Evolutionary conservation across 2,113 vertebrate genomes (phyloP).

Genomic region (Spilogale gracilis): DNA sequence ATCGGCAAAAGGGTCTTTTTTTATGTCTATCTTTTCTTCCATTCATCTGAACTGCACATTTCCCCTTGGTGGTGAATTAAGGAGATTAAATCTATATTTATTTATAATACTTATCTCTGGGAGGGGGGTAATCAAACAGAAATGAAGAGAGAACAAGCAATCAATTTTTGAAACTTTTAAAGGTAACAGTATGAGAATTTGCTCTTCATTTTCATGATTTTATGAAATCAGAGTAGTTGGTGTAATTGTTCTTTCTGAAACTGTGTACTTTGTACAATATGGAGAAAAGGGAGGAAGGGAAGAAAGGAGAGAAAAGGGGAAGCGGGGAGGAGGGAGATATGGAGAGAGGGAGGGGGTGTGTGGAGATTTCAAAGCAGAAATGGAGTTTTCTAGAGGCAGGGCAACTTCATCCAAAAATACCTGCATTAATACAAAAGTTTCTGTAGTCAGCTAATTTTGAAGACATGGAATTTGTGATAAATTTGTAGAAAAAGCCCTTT

Average conservation of each 20-base stretch:
- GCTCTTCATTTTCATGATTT: neutral
- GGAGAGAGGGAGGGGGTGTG: no score
- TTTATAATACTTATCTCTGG: conserved; percentile 83
- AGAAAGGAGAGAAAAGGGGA: no score
- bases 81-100: conserved; percentile 88
- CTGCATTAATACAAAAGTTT: neutral
- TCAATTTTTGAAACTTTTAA: neutral
- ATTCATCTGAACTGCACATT: conserved; percentile 77
- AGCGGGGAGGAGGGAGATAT: no score
- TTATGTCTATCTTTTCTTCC: conserved; percentile 79
- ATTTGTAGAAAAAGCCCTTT: neutral
- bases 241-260: neutral
- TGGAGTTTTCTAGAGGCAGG: neutral
- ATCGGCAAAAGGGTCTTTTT: conserved; percentile 78
- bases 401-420: neutral
- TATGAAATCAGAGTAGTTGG: neutral
- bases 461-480: neutral
- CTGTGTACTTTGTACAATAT: neutral
- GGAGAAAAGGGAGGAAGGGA: neutral
- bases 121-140: conserved; percentile 77
- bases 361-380: neutral
- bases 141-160: conserved; percentile 42
- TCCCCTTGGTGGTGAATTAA: conserved; percentile 80
- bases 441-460: neutral
- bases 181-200: neutral